phyloP scores from a whole-genome alignment of 2,797 vertebrate genomes.

The Labeo calbasu region DNA sequence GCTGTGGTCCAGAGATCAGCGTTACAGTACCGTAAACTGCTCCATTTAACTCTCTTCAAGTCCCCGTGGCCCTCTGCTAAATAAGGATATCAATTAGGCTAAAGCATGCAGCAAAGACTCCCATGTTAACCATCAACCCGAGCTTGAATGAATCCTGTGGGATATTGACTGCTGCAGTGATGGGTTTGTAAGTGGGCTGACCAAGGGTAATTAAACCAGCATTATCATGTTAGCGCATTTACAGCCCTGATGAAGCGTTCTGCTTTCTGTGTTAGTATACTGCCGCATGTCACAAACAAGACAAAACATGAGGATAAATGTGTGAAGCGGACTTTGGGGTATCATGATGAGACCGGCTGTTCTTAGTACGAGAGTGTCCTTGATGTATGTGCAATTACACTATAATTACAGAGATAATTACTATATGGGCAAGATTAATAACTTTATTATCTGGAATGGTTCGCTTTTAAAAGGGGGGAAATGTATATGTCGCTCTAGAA shows the following conservation, averaged over 20 bases:
- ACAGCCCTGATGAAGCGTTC: constrained; percentile 65
- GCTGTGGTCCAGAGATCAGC: constrained; percentile 70
- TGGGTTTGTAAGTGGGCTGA: constrained; percentile 86
- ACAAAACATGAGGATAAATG: neutral
- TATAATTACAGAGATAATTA: constrained; percentile 84
- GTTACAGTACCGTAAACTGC: constrained; percentile 81
- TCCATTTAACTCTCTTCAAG: constrained; percentile 82
- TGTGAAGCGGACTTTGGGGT: neutral
- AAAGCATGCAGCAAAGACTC: constrained; percentile 83
- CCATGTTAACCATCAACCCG: constrained; percentile 85
- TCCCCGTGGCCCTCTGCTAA: constrained; percentile 83
- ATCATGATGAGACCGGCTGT: constrained; percentile 36
- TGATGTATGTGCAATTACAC: constrained; percentile 84
- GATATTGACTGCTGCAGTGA: constrained; percentile 85
- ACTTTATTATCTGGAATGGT: constrained; percentile 83
- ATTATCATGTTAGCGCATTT: constrained; percentile 81
- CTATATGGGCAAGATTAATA: constrained; percentile 83
- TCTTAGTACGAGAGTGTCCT: constrained; percentile 72
- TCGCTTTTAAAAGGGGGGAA: constrained; percentile 73
- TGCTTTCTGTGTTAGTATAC: constrained; percentile 46
- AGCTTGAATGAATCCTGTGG: constrained; percentile 85
- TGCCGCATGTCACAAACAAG: neutral
- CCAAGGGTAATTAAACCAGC: constrained; percentile 85
- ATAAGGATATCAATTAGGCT: constrained; percentile 88
- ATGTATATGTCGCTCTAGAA: constrained; percentile 76